Percentiles rank a stretch among this genome's conserved stretches.
phyloP scores from a whole-genome alignment of 2,113 vertebrate genomes.

The Trematomus loennbergii region DNA sequence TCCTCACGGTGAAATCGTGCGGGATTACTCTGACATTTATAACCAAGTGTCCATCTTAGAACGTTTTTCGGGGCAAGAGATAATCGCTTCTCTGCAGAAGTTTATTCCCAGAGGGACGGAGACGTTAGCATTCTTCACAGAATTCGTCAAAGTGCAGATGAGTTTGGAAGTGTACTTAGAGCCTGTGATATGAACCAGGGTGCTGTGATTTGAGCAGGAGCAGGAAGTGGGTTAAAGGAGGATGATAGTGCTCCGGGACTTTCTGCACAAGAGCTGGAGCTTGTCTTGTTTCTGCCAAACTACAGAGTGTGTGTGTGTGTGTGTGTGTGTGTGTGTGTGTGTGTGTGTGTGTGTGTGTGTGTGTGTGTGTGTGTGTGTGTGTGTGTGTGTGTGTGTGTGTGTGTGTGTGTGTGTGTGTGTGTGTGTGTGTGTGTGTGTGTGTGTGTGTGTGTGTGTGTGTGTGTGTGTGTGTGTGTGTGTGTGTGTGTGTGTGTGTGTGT shows the following conservation, averaged over 20 bases:
- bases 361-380: conserved; percentile 6
- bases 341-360: conserved; percentile 9
- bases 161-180: conserved; percentile 41
- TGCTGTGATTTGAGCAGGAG: conserved; percentile 37
- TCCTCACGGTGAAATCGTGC: conserved; percentile 33
- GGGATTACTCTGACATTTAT: conserved; percentile 25
- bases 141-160: conserved; percentile 43
- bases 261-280: neutral
- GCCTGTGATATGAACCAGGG: conserved; percentile 13
- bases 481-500: conserved; percentile 15
- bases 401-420: conserved; percentile 19
- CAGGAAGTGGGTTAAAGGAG: neutral
- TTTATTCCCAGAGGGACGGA: conserved; percentile 40
- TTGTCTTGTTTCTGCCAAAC: too few species aligned
- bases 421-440: neutral
- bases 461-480: neutral
- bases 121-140: conserved; percentile 49
- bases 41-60: conserved; percentile 7
- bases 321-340: conserved; percentile 1
- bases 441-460: conserved; percentile 27
- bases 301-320: conserved; percentile 18
- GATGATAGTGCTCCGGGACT: conserved; percentile 15
- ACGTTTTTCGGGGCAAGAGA: conserved; percentile 15
- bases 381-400: conserved; percentile 11
- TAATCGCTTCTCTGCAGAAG: conserved; percentile 45